Base-by-base conservation (phyloP, 2,113 vertebrate species). In the Tychaedon coryphoeus region DNA sequence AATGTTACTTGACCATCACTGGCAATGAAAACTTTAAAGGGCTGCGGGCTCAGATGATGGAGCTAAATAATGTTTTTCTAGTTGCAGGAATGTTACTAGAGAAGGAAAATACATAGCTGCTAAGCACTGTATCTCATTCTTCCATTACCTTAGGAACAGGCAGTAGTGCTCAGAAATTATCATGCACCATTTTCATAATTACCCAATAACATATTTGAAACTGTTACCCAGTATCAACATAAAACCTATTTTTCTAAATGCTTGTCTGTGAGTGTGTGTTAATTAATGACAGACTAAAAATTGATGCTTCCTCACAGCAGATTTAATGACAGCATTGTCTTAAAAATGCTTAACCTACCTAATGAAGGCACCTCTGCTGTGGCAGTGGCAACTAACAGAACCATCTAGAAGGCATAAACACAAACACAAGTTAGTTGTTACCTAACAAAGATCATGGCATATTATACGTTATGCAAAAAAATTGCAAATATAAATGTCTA, bases 251-350 rank as follows among this genome's bases (percentile, higher is more conserved):
- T 86, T 95, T 38, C 42, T 76, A 72, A 92, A 40, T 6, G 1
- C 14, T 40, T 0, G 0, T 26, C 16, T 28, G 12, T 18, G 50
- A 61, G 5, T 9, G 11, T 71, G 7, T 71, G 70, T 64, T 64
- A 71, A 64, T 85, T 88, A 79, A 80, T 57, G 31, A 31, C 33
- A 76, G 56, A 47, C 28, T 62, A 40, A 65, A 73, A 80, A 24
- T 1, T 22, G 9, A 20, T 73, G 47, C 47, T n/a, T 73, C 53
- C 64, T 62, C 54, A 48, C 12, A 79, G 71, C 57, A 79, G 36
- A 66, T 76, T 47, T 72, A 66, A 42, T 71, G 25, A 24, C 38
- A 70, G 3, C 38, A 43, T 84, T 71, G 70, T 74, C 57, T 23
- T 87, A 38, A 74, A 89, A 77, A 48, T 40, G 56, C 7, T 11